Evolutionary conservation across 2,113 vertebrate genomes (phyloP).

Genomic region (Montifringilla adamsi): DNA sequence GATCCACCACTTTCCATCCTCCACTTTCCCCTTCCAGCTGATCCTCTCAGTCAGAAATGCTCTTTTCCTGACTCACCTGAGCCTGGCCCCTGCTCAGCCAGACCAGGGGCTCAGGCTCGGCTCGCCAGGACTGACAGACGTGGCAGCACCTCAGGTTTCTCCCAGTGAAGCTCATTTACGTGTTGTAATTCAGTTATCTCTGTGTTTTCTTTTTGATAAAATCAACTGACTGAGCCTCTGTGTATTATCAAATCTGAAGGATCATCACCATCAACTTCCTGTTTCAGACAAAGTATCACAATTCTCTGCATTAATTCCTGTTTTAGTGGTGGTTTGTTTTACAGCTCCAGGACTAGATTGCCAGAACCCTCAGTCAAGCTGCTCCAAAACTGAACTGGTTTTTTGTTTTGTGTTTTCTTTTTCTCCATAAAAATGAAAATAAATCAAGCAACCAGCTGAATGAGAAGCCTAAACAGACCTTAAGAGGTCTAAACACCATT

Average conservation of each 20-base stretch:
- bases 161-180: fast-evolving
- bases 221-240: neutral
- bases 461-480: neutral
- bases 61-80: neutral
- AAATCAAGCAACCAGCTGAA: neutral
- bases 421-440: neutral
- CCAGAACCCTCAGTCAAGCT: neutral
- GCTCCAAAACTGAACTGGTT: neutral
- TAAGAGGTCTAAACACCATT: neutral
- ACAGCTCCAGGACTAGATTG: neutral
- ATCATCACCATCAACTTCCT: neutral
- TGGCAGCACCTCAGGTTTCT: fast-evolving
- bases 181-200: neutral
- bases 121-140: fast-evolving
- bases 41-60: neutral
- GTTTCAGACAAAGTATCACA: neutral
- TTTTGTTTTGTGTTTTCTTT: neutral
- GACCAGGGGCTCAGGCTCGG: fast-evolving
- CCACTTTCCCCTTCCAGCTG: neutral
- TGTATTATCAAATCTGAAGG: neutral
- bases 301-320: neutral
- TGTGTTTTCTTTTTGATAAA: neutral
- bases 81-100: neutral
- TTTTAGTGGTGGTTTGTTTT: neutral
- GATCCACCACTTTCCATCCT: neutral